phyloP scores from a whole-genome alignment of 2,113 vertebrate genomes.

The Myiagra hebetior region DNA sequence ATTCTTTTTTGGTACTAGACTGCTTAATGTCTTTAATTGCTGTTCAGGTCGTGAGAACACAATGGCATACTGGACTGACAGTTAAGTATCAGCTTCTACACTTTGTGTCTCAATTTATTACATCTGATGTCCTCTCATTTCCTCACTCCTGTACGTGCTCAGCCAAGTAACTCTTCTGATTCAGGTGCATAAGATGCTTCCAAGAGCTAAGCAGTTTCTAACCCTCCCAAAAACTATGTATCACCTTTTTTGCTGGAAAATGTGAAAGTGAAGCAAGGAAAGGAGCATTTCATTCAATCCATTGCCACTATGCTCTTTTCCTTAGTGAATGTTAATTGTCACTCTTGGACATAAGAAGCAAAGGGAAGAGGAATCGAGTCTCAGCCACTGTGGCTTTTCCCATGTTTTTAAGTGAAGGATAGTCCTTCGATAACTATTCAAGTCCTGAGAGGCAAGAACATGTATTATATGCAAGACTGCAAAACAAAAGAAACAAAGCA shows the following conservation, averaged over 20 bases:
- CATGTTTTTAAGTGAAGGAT: not conserved
- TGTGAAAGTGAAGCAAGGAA: not conserved
- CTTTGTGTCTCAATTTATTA: not conserved
- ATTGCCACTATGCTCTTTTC: not conserved
- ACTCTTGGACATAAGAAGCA: not conserved
- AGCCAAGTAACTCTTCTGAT: not conserved
- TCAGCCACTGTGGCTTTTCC: not conserved
- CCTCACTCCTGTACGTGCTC: not conserved
- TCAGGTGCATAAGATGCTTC: not conserved
- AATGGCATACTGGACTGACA: not conserved
- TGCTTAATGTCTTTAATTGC: not conserved
- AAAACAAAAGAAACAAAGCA: not conserved
- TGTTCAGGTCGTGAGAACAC: not conserved
- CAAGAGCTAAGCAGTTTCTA: not conserved
- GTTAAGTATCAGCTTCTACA: not conserved
- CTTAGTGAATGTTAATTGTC: not conserved
- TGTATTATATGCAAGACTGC: not conserved
- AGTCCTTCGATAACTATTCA: not conserved
- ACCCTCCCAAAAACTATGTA: not conserved
- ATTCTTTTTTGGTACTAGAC: not conserved
- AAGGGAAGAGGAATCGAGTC: not conserved
- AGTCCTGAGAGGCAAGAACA: not conserved
- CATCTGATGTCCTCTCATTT: not conserved
- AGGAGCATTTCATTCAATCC: not conserved
- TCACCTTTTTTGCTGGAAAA: not conserved